phyloP scores from a whole-genome alignment of 2,113 vertebrate species.

The Grallaria varia region DNA sequence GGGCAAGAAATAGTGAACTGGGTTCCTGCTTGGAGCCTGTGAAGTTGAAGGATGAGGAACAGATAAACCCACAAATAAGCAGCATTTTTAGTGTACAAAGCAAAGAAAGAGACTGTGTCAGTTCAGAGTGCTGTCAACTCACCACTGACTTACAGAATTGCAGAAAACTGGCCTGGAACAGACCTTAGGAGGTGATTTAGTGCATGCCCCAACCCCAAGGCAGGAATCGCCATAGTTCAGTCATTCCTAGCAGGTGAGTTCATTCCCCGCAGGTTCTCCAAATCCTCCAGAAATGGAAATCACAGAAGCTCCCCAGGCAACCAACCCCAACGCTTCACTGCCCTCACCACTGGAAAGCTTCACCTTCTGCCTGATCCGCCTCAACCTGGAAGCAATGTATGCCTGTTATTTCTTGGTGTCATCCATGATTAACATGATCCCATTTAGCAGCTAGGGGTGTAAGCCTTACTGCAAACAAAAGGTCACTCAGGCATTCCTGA shows the following conservation, averaged over 20 bases:
- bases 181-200: not conserved
- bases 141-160: not conserved
- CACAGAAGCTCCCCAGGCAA: not conserved
- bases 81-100: not conserved
- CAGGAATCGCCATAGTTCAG: not conserved
- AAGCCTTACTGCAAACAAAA: not conserved
- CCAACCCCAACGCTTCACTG: not conserved
- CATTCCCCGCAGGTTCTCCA: not conserved
- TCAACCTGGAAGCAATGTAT: constrained; percentile 14
- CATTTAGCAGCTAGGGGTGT: not conserved
- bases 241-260: constrained; percentile 14
- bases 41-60: not conserved
- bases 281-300: constrained; percentile 12
- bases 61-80: not conserved
- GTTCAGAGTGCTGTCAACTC: not conserved
- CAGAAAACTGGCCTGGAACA: not conserved
- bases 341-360: not conserved
- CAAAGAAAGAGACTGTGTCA: not conserved
- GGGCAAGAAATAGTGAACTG: not conserved
- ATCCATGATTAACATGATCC: not conserved
- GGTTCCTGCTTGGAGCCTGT: not conserved
- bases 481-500: not conserved
- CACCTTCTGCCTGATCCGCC: not conserved
- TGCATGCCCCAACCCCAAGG: not conserved
- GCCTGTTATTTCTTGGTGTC: constrained; percentile 25